Evolutionary conservation across 2,888 invertebrate genomes (phyloP).

Genomic region (Brachyopa scutellaris): DNA sequence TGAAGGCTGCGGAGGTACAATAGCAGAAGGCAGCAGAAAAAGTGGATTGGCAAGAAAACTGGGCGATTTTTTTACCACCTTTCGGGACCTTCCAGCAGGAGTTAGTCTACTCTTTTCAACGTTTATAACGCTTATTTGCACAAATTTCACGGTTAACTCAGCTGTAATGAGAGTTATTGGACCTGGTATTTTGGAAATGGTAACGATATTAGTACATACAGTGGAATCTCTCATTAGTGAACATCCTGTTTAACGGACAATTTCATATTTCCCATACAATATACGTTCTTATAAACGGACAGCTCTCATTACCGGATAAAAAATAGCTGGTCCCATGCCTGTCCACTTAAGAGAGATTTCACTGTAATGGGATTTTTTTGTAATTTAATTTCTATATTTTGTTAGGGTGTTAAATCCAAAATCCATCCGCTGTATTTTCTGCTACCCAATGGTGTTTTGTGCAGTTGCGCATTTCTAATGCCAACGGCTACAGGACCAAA

Average conservation of each 20-base stretch:
- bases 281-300: no score
- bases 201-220: background rate
- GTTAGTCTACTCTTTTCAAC: constrained; percentile 4
- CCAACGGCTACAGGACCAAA: constrained; percentile 38
- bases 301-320: no score
- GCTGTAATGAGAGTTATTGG: constrained; percentile 4
- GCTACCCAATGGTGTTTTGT: background rate
- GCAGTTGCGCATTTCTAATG: constrained; percentile 30
- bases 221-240: no score
- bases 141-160: constrained; percentile 27
- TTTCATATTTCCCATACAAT: no score
- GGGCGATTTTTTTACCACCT: background rate
- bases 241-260: no score
- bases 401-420: constrained; percentile 25
- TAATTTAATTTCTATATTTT: background rate
- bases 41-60: constrained; percentile 24
- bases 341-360: no score
- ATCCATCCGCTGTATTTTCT: constrained; percentile 34
- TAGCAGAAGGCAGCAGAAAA: constrained; percentile 5
- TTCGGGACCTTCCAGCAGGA: constrained; percentile 1
- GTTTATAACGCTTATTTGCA: background rate
- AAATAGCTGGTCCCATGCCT: no score
- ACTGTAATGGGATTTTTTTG: no score
- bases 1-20: constrained; percentile 40
- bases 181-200: constrained; percentile 41